Percentiles rank a stretch among this genome's conserved stretches.
These are phyloP conservation scores for Monoplex corrugatus DNA, from an alignment of 2,888 invertebrate genomes.

Conservation along the genomic window DNA sequence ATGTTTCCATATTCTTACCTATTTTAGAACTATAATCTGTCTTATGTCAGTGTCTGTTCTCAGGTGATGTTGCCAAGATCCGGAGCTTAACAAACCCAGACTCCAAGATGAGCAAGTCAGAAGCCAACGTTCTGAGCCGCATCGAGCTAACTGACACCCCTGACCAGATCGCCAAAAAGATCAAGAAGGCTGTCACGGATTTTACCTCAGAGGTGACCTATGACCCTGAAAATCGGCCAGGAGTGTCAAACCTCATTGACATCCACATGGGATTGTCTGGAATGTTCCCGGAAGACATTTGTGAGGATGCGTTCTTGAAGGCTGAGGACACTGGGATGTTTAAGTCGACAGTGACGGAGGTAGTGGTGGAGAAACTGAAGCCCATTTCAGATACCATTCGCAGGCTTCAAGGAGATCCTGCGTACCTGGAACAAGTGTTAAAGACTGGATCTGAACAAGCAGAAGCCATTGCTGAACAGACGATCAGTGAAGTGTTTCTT, in stretches of 20 bases:
- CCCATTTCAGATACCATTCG: slow-evolving; percentile 87
- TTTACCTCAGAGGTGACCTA: slow-evolving; percentile 90
- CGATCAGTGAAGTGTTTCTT: slow-evolving; percentile 86
- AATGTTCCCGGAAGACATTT: slow-evolving; percentile 87
- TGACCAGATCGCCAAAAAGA: slow-evolving; percentile 87
- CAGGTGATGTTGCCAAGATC: slow-evolving; percentile 83
- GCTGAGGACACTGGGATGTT: slow-evolving; percentile 90
- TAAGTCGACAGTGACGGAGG: slow-evolving; percentile 88
- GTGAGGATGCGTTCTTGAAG: slow-evolving; percentile 84
- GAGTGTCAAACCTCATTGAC: slow-evolving; percentile 93
- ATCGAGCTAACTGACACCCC: slow-evolving; percentile 90
- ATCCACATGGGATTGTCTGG: slow-evolving; percentile 90
- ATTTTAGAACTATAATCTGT: too few species aligned
- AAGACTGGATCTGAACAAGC: slow-evolving; percentile 87
- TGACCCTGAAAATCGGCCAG: slow-evolving; percentile 90
- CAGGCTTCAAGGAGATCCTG: slow-evolving; percentile 85
- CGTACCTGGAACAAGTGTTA: slow-evolving; percentile 86
- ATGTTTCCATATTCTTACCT: too few species aligned
- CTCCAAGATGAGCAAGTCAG: slow-evolving; percentile 99
- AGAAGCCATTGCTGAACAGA: slow-evolving; percentile 85
- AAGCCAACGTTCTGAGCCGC: slow-evolving; percentile 88
- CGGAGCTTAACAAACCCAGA: slow-evolving; percentile 92
- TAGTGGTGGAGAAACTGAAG: slow-evolving; percentile 86
- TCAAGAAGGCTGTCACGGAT: slow-evolving; percentile 95
- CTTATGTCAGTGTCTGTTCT: too few species aligned